phyloP scores from a whole-genome alignment of 2,113 vertebrate genomes.

The Centropus unirufus region DNA sequence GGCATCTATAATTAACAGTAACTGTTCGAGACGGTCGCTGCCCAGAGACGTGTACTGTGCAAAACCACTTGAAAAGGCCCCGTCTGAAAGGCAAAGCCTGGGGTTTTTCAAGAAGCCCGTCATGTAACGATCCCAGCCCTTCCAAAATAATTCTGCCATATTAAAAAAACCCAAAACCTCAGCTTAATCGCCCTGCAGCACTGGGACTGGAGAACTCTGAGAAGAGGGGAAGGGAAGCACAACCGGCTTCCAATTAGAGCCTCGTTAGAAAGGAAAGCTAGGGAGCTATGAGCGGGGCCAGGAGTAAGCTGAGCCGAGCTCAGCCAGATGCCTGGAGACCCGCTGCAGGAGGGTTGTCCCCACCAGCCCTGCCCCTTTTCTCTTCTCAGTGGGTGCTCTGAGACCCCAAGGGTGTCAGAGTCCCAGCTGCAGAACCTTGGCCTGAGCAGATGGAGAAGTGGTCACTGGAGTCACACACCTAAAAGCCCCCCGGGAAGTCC shows the following conservation, averaged over 20 bases:
- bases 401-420: neutral
- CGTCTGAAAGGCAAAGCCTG: slow-evolving; percentile 80
- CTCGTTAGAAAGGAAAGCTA: slow-evolving; percentile 84
- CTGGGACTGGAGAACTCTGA: slow-evolving; percentile 78
- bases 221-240: slow-evolving; percentile 76
- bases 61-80: slow-evolving; percentile 84
- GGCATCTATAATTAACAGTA: slow-evolving; percentile 88
- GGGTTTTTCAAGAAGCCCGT: slow-evolving; percentile 77
- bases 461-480: rapidly evolving
- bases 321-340: slow-evolving; percentile 37
- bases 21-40: slow-evolving; percentile 84
- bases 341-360: neutral
- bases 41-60: slow-evolving; percentile 80
- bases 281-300: slow-evolving; percentile 66
- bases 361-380: neutral
- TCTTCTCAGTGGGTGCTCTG: neutral
- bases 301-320: slow-evolving; percentile 1
- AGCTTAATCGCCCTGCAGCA: slow-evolving; percentile 83
- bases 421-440: neutral
- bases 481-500: neutral
- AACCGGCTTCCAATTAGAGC: slow-evolving; percentile 82
- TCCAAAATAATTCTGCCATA: slow-evolving; percentile 83
- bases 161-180: slow-evolving; percentile 81
- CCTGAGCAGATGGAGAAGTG: neutral
- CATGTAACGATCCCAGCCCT: slow-evolving; percentile 77